Percentiles rank a stretch among this genome's conserved stretches.
Evolutionary conservation across 2,888 invertebrate species (phyloP).

Genomic region (Andrena praecox): DNA sequence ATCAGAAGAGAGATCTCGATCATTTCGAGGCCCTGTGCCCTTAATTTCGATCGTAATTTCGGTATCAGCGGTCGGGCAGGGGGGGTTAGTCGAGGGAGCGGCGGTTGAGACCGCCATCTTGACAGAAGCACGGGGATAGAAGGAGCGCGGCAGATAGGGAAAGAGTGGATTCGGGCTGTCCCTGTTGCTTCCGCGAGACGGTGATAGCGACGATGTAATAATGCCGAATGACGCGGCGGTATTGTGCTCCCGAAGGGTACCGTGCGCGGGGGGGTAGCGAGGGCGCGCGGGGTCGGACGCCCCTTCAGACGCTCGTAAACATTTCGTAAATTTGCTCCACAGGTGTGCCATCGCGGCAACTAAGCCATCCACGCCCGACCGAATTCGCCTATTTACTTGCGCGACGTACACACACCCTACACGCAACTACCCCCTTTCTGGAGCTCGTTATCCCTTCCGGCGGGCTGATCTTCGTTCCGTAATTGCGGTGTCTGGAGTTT

Average conservation of each 20-base stretch:
- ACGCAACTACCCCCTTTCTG: slow-evolving; percentile 54
- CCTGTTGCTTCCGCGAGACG: slow-evolving; percentile 73
- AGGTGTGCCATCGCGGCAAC: slow-evolving; percentile 84
- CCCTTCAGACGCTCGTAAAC: slow-evolving; percentile 83
- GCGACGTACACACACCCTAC: slow-evolving; percentile 61
- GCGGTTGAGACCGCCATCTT: not conserved
- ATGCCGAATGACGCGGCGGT: slow-evolving; percentile 81
- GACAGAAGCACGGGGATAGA: slow-evolving; percentile 31
- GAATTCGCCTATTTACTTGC: slow-evolving; percentile 82
- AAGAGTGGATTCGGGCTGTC: slow-evolving; percentile 50
- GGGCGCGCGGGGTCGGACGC: slow-evolving; percentile 71
- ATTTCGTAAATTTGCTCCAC: slow-evolving; percentile 85
- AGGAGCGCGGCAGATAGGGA: slow-evolving; percentile 31
- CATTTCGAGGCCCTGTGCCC: too few species aligned
- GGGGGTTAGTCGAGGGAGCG: not conserved
- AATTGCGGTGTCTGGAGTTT: slow-evolving; percentile 58
- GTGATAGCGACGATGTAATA: slow-evolving; percentile 81
- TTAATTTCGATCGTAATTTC: slow-evolving; percentile 10
- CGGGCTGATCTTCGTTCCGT: slow-evolving; percentile 49
- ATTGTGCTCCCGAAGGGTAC: slow-evolving; percentile 75
- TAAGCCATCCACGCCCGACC: slow-evolving; percentile 80
- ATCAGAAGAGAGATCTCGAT: too few species aligned
- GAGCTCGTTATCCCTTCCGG: slow-evolving; percentile 47
- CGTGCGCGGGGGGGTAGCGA: slow-evolving; percentile 66
- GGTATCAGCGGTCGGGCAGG: not conserved